Percentiles rank a stretch among this genome's conserved stretches.
Conservation (phyloP, 53 echinoderm and acorn worm species). For the Luidia sarsii region DNA sequence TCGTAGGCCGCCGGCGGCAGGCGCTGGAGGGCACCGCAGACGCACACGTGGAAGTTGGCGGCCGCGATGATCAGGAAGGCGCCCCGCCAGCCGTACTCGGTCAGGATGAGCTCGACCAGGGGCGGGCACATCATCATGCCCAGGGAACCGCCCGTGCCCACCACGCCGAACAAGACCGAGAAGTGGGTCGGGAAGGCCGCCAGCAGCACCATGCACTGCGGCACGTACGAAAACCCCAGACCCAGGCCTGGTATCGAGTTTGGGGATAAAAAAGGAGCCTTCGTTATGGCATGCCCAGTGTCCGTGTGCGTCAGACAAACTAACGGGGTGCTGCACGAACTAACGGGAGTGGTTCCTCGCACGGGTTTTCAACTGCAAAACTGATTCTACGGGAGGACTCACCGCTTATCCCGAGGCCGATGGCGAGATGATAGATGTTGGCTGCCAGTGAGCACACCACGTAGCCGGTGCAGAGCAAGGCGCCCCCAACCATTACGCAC, state of each 20-base stretch:
- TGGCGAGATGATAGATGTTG: neutral
- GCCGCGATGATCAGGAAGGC: conserved; percentile 48
- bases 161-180: conserved; percentile 43
- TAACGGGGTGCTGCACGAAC: no score
- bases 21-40: conserved; percentile 62
- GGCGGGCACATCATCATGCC: conserved; percentile 58
- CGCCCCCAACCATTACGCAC: conserved; percentile 6
- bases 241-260: conserved; percentile 66
- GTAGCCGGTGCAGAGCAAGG: neutral
- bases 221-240: no score
- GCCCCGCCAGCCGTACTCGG: conserved; percentile 49
- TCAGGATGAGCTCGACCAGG: conserved; percentile 11
- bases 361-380: no score
- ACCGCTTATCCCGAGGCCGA: neutral
- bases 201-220: conserved; percentile 35
- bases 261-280: no score
- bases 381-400: no score
- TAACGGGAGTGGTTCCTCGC: no score
- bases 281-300: no score
- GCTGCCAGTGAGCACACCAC: neutral
- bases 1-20: no score
- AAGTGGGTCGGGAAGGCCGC: conserved; percentile 35
- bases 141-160: conserved; percentile 40
- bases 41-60: conserved; percentile 32
- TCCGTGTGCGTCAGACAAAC: no score